phyloP scores from a whole-genome alignment of 2,797 vertebrate species.

The Onychomys arenicola region DNA sequence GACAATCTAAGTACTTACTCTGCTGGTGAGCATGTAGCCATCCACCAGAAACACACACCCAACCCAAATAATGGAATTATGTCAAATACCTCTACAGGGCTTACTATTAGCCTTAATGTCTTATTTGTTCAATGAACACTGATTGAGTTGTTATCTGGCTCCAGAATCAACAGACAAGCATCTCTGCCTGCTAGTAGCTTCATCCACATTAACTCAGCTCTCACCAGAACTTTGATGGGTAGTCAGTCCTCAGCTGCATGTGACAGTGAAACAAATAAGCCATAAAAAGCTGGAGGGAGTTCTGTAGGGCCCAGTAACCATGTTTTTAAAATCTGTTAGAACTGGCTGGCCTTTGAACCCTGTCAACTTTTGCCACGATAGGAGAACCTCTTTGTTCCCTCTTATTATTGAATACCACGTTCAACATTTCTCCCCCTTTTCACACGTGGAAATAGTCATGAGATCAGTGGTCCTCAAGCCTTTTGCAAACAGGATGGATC shows the following conservation, averaged over 20 bases:
- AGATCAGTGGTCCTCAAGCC: not conserved
- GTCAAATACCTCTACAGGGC: not conserved
- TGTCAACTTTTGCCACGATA: rapidly evolving
- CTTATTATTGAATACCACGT: too few relatives aligned
- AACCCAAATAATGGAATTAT: not conserved
- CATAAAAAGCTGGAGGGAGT: not conserved
- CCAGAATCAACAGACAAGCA: not conserved
- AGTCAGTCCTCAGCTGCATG: not conserved
- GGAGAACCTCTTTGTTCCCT: not conserved
- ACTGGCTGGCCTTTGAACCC: not conserved
- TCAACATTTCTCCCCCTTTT: not conserved
- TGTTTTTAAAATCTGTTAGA: not conserved
- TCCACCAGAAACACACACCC: not conserved
- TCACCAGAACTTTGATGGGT: not conserved
- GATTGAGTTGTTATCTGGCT: not conserved
- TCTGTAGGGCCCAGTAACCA: not conserved
- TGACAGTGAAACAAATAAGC: not conserved
- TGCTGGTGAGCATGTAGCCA: too few relatives aligned
- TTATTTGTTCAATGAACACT: not conserved
- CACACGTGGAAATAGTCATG: not conserved
- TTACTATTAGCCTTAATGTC: not conserved
- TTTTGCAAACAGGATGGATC: not conserved
- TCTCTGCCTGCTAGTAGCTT: not conserved
- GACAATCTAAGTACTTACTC: not conserved
- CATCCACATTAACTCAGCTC: not conserved